Conservation (phyloP, 2,797 vertebrate species). For the Pseudochirops corinnae region DNA sequence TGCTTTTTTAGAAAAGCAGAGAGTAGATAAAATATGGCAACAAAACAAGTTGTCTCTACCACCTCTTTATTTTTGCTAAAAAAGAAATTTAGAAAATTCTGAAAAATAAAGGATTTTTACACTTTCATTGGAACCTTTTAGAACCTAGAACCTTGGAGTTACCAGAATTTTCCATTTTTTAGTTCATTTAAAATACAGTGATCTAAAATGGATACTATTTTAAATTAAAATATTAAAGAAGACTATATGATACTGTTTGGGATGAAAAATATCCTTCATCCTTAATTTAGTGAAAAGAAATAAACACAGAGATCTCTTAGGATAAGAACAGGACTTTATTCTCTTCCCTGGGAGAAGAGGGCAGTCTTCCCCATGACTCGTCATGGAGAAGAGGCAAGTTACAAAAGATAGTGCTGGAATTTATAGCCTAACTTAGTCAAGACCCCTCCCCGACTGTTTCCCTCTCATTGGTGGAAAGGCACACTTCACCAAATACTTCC, state of each 20-base stretch:
- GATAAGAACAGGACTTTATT: no score
- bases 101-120: not conserved
- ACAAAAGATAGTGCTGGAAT: no score
- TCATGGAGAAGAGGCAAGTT: no score
- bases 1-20: not conserved
- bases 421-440: no score
- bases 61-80: not conserved
- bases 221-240: slow-evolving; percentile 18
- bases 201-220: slow-evolving; percentile 26
- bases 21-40: not conserved
- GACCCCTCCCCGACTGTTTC: no score
- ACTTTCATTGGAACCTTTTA: not conserved
- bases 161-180: not conserved
- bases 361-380: no score
- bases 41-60: not conserved
- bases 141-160: slow-evolving; percentile 11
- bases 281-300: no score
- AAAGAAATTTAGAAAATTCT: not conserved
- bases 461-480: no score
- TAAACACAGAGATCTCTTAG: no score
- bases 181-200: slow-evolving; percentile 20
- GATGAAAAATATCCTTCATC: no score
- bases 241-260: not conserved
- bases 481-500: no score
- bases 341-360: no score